Base-by-base conservation (phyloP, 2,888 invertebrate genomes). In the Amphimallon solstitiale region DNA sequence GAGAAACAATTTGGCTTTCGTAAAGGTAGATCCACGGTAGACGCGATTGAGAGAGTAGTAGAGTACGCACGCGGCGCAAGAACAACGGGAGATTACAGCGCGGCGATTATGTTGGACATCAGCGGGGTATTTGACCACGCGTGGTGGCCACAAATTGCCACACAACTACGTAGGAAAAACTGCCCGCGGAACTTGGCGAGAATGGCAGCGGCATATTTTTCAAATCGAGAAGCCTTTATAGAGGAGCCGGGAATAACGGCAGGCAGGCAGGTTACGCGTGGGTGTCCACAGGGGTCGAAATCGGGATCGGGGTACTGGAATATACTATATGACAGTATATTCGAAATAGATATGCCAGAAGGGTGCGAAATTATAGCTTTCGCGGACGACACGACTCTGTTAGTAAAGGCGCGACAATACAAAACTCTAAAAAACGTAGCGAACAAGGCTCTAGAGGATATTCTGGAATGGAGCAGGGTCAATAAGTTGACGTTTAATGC, bases 331-430 rank as follows among this genome's bases (percentile, higher is more conserved):
- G 65, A 56, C 6, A 17, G 61, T 14, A 34, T 68, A 12, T 45
- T 66, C 9, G 37, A 46, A 10, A 10, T 5, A 2, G 14, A 21
- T 2, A 17, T 68, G 29, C 59, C 66, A n/a, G 37, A 21, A 12
- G 63, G 61, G 1, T 45, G 61, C 60, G 40, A 66, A 15, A 12
- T 68, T 2, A 46, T 68, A 21, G 46, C 60, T 6, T 70, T 38
- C 51, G 70, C 70, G 21, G 70, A 68, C 54, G 70, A 70, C 62
- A 68, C 64, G 7, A 12, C 9, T 1, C 6, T 59, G 6, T 37
- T 59, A 7, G 21, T 40, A 2, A n/a, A 21, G 14, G 59, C 3
- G 2, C 9, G 3, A 7, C 43, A 38, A 5, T 43, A 21, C n/a
- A 59, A 59, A 14, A n/a, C 17, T 1, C 6, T 59, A 7, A 43